phyloP scores from a whole-genome alignment of 2,113 vertebrate genomes.

The Chitala chitala region DNA sequence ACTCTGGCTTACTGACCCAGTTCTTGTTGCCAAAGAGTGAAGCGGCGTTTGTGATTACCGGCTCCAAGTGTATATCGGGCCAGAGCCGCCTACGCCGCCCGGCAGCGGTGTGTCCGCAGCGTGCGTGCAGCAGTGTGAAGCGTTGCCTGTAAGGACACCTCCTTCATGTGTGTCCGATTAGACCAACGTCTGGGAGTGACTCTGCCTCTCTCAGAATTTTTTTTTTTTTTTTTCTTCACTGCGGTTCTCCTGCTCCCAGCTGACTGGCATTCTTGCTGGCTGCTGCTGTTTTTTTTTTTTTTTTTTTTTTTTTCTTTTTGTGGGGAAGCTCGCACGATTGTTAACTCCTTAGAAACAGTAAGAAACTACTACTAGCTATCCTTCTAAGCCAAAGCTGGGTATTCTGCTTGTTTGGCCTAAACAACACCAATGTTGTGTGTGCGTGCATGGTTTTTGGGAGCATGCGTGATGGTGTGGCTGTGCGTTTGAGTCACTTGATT shows the following conservation, averaged over 20 bases:
- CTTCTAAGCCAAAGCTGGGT: no score
- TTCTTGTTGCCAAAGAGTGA: no score
- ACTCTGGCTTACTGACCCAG: background rate
- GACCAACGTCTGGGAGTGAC: background rate
- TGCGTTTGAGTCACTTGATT: no score
- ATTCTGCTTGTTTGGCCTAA: no score
- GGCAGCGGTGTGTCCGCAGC: background rate
- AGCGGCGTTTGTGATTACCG: no score
- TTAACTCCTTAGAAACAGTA: background rate
- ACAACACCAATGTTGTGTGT: no score
- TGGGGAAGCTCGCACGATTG: background rate
- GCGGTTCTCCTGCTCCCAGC: background rate
- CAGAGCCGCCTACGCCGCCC: background rate
- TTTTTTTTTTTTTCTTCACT: background rate
- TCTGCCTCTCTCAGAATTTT: background rate
- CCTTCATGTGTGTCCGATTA: constrained; percentile 5
- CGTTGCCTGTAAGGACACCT: background rate
- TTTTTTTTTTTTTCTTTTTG: background rate
- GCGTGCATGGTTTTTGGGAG: no score
- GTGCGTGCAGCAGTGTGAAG: background rate
- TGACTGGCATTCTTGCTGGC: background rate
- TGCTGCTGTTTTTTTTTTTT: background rate
- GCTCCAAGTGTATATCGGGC: no score
- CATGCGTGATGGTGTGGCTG: no score
- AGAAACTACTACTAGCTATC: no score